These are phyloP conservation scores for Eospalax fontanierii DNA, from an alignment of 2,797 vertebrate genomes.

Conservation along the genomic window DNA sequence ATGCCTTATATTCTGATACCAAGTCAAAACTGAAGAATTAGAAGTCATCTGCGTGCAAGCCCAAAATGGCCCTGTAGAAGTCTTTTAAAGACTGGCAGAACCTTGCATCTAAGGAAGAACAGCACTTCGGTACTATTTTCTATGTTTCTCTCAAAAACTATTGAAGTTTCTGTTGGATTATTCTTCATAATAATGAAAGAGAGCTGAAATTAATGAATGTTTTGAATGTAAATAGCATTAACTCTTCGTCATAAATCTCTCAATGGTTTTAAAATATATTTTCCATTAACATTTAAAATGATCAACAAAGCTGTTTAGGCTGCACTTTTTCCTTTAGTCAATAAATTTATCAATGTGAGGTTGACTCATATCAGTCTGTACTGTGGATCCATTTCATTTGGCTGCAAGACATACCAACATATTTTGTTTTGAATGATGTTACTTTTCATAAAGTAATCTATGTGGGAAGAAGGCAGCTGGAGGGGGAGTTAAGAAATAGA, in stretches of 20 bases:
- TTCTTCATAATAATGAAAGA: constrained; percentile 82
- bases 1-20: constrained; percentile 77
- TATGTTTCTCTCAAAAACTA: constrained; percentile 68
- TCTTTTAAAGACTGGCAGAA: constrained; percentile 66
- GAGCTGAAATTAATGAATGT: constrained; percentile 88
- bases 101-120: neutral
- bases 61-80: constrained; percentile 66
- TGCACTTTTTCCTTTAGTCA: constrained; percentile 82
- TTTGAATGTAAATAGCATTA: constrained; percentile 88
- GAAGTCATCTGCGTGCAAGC: constrained; percentile 71
- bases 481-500: constrained; percentile 70
- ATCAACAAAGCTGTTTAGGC: constrained; percentile 87
- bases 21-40: constrained; percentile 79
- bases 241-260: constrained; percentile 88
- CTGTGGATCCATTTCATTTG: constrained; percentile 86
- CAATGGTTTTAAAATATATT: constrained; percentile 83
- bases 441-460: constrained; percentile 76
- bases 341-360: constrained; percentile 86
- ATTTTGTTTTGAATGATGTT: constrained; percentile 83
- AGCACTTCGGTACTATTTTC: neutral
- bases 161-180: constrained; percentile 77
- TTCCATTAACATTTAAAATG: constrained; percentile 88
- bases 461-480: constrained; percentile 68
- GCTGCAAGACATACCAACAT: constrained; percentile 86
- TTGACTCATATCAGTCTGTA: constrained; percentile 78